A percentile compares a stretch with the other conserved stretches of the same genome.
These are phyloP conservation scores for Paracanthobrama guichenoti DNA, from an alignment of 2,113 vertebrate species.

Conservation along the genomic window DNA sequence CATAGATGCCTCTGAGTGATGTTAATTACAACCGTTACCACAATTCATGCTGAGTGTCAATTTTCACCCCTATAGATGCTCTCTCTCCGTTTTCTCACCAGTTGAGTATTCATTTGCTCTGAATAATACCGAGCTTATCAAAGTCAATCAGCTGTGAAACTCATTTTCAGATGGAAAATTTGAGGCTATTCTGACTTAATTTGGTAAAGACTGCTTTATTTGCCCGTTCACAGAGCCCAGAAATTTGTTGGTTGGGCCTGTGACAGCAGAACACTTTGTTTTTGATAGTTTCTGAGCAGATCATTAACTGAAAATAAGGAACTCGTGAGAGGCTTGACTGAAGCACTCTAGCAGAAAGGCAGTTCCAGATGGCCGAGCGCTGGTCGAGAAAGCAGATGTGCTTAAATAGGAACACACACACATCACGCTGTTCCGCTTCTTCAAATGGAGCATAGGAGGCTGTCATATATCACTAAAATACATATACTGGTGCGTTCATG, in stretches of 20 bases:
- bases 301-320: conserved; percentile 60
- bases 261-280: conserved; percentile 53
- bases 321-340: conserved; percentile 55
- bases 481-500: conserved; percentile 37
- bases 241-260: conserved; percentile 51
- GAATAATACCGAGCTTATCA: conserved; percentile 57
- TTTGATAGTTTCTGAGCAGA: conserved; percentile 58
- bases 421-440: conserved; percentile 49
- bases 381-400: conserved; percentile 61
- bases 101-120: conserved; percentile 42
- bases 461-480: conserved; percentile 37
- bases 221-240: conserved; percentile 22
- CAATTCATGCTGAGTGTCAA: conserved; percentile 27
- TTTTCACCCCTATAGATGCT: conserved; percentile 28
- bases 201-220: conserved; percentile 54
- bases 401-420: conserved; percentile 48
- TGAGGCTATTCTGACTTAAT: conserved; percentile 54
- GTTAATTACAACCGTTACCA: conserved; percentile 45
- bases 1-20: conserved; percentile 1
- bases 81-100: conserved; percentile 12
- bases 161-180: conserved; percentile 56
- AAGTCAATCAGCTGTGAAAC: conserved; percentile 54
- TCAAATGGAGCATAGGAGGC: conserved; percentile 50
- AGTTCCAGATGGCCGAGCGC: conserved; percentile 56
- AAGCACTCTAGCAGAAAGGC: conserved; percentile 52